These are phyloP conservation scores for Desmophyllum pertusum DNA, from an alignment of 92 coral and sea anemone species.

Conservation along the genomic window DNA sequence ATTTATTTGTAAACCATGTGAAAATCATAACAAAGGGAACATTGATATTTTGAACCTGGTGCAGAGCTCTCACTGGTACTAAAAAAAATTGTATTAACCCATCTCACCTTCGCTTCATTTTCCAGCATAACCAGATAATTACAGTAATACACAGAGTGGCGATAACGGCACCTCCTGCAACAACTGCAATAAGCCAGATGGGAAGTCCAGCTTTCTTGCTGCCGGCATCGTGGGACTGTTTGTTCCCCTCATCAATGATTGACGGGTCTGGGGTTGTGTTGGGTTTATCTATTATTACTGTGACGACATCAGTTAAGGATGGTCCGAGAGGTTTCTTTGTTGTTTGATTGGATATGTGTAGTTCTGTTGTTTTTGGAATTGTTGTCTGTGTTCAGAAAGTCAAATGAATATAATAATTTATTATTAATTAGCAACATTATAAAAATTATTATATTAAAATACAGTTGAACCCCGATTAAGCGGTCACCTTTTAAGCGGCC, in stretches of 20 bases:
- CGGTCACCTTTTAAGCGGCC: no score
- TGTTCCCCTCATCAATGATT: neutral
- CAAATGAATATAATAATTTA: neutral
- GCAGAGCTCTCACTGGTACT: neutral
- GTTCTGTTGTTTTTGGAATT: neutral
- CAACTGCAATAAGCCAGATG: constrained; percentile 40
- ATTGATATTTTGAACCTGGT: no score
- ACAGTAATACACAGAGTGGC: constrained; percentile 17
- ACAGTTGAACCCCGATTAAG: no score
- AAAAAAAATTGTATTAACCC: neutral
- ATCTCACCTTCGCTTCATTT: constrained; percentile 36
- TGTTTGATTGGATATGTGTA: neutral
- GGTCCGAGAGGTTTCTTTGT: neutral
- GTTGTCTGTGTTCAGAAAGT: neutral
- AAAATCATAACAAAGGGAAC: no score
- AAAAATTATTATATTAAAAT: no score
- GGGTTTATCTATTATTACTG: neutral
- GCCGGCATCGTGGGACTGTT: neutral
- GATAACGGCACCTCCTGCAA: constrained; percentile 38
- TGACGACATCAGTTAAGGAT: neutral
- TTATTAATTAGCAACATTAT: no score
- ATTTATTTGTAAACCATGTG: no score
- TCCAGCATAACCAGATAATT: constrained; percentile 31
- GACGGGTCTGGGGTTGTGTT: neutral
- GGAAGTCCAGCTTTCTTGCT: constrained; percentile 6